Conservation (phyloP, 2,888 invertebrate genomes). For the Augiades crinisus region DNA sequence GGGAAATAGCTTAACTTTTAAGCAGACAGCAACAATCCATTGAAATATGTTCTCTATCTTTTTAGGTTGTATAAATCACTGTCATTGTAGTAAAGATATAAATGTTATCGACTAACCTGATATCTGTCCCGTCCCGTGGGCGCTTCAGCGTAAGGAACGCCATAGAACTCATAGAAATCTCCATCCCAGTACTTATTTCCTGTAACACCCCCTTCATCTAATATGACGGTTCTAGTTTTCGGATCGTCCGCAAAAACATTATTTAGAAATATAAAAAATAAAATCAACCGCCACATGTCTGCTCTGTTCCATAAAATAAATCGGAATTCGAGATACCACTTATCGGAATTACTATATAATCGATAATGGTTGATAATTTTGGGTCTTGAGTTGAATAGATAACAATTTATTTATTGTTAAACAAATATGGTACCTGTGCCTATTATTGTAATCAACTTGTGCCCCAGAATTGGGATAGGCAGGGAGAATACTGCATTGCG, state of each 20-base stretch:
- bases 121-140: slow-evolving; percentile 60
- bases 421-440: no score
- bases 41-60: no score
- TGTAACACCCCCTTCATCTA: slow-evolving; percentile 54
- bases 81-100: slow-evolving; percentile 1
- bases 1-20: no score
- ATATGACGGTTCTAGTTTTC: slow-evolving; percentile 42
- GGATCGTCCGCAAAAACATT: slow-evolving; percentile 39
- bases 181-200: slow-evolving; percentile 70
- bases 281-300: slow-evolving; percentile 31
- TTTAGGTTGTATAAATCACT: not conserved
- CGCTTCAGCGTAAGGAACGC: slow-evolving; percentile 61
- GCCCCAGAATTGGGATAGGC: no score
- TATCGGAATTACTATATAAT: slow-evolving; percentile 22
- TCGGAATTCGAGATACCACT: slow-evolving; percentile 18
- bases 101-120: slow-evolving; percentile 47
- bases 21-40: no score
- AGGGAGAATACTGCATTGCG: no score
- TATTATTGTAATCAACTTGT: no score
- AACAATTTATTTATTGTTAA: not conserved
- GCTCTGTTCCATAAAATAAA: slow-evolving; percentile 12
- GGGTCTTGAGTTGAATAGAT: not conserved
- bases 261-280: slow-evolving; percentile 41
- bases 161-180: slow-evolving; percentile 65
- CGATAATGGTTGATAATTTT: slow-evolving; percentile 27